phyloP scores from a whole-genome alignment of 2,113 vertebrate genomes.

The Salminus brasiliensis region DNA sequence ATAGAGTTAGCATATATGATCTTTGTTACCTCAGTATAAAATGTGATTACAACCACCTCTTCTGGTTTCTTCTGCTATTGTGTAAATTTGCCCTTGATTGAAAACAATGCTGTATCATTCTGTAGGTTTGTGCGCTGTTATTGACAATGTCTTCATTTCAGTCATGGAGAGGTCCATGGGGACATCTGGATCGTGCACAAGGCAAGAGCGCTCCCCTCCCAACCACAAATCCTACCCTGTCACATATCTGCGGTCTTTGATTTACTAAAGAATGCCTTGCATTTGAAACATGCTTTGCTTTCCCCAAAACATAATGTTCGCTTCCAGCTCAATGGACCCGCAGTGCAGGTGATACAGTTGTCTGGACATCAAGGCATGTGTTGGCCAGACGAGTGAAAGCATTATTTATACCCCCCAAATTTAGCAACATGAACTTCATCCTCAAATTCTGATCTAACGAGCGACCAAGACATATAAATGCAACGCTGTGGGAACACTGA shows the following conservation, averaged over 20 bases:
- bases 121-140: not conserved
- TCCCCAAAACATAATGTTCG: not conserved
- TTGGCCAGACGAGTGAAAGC: not conserved
- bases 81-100: too few species aligned
- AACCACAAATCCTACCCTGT: not conserved
- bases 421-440: not conserved
- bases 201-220: not conserved
- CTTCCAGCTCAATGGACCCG: not conserved
- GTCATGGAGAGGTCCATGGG: not conserved
- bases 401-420: not conserved
- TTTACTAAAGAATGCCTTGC: not conserved
- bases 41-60: too few species aligned
- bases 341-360: not conserved
- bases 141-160: not conserved
- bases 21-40: too few species aligned
- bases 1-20: too few species aligned
- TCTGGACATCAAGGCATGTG: not conserved
- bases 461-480: not conserved
- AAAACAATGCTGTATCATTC: too few species aligned
- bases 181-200: not conserved
- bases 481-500: not conserved
- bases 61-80: too few species aligned
- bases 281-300: not conserved
- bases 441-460: not conserved
- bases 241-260: not conserved